These are phyloP conservation scores for Esperia sulphurella DNA, from an alignment of 2,888 invertebrate species.

Conservation along the genomic window DNA sequence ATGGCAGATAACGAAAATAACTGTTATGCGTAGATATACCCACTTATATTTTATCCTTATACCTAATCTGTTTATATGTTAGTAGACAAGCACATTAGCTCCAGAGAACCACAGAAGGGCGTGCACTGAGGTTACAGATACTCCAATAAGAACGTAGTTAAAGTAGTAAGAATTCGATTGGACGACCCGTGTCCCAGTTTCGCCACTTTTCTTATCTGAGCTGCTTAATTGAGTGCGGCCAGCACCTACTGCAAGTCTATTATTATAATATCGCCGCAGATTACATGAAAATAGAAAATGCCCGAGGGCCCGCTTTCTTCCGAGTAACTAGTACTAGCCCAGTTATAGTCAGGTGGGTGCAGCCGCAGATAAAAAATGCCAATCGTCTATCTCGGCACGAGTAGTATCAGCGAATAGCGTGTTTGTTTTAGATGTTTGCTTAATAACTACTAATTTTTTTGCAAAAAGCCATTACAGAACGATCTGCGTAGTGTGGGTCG, in stretches of 20 bases:
- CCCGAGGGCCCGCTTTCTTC: constrained; percentile 69
- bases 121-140: constrained; percentile 8
- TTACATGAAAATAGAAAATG: constrained; percentile 72
- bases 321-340: constrained; percentile 36
- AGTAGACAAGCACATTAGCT: neutral
- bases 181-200: constrained; percentile 41
- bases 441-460: constrained; percentile 16
- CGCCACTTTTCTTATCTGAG: constrained; percentile 35
- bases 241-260: constrained; percentile 48
- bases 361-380: constrained; percentile 37
- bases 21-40: no score
- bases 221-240: constrained; percentile 59
- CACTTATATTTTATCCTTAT: no score
- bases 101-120: constrained; percentile 12
- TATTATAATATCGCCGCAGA: constrained; percentile 66
- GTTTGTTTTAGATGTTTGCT: neutral
- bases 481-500: neutral
- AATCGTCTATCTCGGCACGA: constrained; percentile 20
- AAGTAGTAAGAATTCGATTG: constrained; percentile 45
- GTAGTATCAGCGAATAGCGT: constrained; percentile 12
- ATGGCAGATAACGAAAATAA: no score
- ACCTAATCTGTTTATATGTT: neutral
- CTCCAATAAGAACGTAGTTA: constrained; percentile 17
- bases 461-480: constrained; percentile 4
- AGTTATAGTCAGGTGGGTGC: constrained; percentile 49